A percentile compares a stretch with the other conserved stretches of the same genome.
Conservation (phyloP, 2,797 vertebrate genomes). For the Thripadectes ignobilis region DNA sequence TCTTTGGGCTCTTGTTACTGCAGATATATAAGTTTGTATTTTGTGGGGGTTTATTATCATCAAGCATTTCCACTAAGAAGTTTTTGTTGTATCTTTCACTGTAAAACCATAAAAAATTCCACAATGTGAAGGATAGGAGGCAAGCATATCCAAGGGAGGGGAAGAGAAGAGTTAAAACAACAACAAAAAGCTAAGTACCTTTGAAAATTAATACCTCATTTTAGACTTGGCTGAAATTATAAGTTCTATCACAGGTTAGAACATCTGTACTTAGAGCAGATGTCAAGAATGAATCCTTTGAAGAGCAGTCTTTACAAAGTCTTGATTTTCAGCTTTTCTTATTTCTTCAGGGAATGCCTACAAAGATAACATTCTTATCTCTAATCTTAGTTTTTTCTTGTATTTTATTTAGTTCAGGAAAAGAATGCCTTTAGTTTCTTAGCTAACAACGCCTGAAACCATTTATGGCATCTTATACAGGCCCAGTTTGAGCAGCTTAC, state of each 20-base stretch:
- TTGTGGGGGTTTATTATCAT: background rate
- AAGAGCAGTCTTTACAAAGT: background rate
- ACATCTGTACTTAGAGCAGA: background rate
- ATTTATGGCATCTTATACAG: background rate
- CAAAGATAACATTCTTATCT: background rate
- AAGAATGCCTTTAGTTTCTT: background rate
- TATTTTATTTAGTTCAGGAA: background rate
- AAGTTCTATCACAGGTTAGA: background rate
- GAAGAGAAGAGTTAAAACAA: background rate
- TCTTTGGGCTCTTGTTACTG: background rate
- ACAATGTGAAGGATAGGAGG: background rate
- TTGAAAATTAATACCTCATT: background rate
- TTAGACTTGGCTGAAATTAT: background rate
- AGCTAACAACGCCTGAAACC: background rate
- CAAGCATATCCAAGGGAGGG: background rate
- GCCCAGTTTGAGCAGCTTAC: background rate
- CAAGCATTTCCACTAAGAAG: background rate
- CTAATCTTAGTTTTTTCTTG: background rate
- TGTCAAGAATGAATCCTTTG: fast-evolving
- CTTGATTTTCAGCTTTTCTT: background rate
- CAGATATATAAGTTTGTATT: background rate
- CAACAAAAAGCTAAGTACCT: background rate
- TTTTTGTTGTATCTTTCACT: background rate
- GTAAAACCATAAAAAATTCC: background rate
- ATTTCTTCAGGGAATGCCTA: background rate